Evolutionary conservation across 2,113 vertebrate species (phyloP).

Genomic region (Microtus montanus): DNA sequence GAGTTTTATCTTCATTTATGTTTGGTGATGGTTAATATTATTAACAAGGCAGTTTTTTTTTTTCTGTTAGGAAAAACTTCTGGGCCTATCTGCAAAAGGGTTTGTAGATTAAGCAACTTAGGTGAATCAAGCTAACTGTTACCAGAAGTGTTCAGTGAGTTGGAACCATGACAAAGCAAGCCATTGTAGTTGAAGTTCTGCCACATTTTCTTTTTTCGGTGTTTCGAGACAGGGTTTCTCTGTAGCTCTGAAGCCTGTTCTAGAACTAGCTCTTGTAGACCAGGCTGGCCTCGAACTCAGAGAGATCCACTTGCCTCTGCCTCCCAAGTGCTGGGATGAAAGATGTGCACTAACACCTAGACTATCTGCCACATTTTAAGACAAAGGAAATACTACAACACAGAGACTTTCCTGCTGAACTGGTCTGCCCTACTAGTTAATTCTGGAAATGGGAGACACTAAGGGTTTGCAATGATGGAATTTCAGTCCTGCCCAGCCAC

Average conservation of each 20-base stretch:
- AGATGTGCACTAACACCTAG: too few species aligned
- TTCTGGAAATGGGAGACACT: not conserved
- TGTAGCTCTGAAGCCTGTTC: too few species aligned
- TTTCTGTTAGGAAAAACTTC: not conserved
- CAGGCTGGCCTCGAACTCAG: too few species aligned
- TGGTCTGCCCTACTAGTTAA: not conserved
- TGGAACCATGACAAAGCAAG: not conserved
- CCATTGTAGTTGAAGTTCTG: not conserved
- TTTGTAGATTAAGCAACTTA: not conserved
- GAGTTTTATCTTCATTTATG: not conserved
- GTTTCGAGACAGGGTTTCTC: too few species aligned
- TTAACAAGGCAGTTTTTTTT: not conserved
- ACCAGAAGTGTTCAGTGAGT: not conserved
- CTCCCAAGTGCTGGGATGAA: too few species aligned
- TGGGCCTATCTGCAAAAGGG: not conserved
- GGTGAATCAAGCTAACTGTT: not conserved
- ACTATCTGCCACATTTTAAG: not conserved
- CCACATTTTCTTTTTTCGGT: not conserved
- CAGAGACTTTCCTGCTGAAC: not conserved
- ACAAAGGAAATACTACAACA: not conserved
- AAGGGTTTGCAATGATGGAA: not conserved
- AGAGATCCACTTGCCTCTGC: too few species aligned
- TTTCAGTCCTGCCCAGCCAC: not conserved
- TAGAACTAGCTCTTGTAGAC: too few species aligned
- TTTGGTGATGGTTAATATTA: not conserved